These are phyloP conservation scores for Clarias gariepinus DNA, from an alignment of 2,113 vertebrate genomes.

Conservation along the genomic window DNA sequence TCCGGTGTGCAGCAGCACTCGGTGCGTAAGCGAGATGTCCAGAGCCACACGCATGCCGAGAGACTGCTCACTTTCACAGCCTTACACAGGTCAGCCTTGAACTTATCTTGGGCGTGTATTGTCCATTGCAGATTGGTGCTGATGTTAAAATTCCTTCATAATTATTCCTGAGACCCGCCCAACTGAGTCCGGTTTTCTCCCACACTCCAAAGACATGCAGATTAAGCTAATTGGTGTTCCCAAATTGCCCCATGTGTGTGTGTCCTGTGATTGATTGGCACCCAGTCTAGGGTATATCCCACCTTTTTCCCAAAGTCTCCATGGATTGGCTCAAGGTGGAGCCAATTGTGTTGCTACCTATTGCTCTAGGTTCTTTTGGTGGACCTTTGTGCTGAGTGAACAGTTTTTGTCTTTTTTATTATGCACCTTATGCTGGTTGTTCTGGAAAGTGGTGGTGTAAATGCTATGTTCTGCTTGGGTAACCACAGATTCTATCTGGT, in stretches of 20 bases:
- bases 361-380: neutral
- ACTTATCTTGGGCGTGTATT: neutral
- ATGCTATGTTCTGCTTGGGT: neutral
- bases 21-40: constrained; percentile 80
- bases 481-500: neutral
- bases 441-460: neutral
- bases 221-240: too few species aligned
- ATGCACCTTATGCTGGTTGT: neutral
- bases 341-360: too few species aligned
- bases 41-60: constrained; percentile 80
- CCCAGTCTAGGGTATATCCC: too few species aligned
- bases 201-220: too few species aligned
- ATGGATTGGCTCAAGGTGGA: too few species aligned
- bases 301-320: too few species aligned
- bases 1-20: constrained; percentile 87
- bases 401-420: neutral
- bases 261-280: too few species aligned
- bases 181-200: too few species aligned
- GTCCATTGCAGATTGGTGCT: neutral
- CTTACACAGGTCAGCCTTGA: constrained; percentile 78
- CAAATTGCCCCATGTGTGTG: too few species aligned
- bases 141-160: neutral
- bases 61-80: constrained; percentile 87
- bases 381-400: neutral
- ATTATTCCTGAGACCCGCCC: too few species aligned